A percentile compares a stretch with the other conserved stretches of the same genome.
Conservation (phyloP, 2,888 invertebrate species). For the Lithophane semibrunnea region DNA sequence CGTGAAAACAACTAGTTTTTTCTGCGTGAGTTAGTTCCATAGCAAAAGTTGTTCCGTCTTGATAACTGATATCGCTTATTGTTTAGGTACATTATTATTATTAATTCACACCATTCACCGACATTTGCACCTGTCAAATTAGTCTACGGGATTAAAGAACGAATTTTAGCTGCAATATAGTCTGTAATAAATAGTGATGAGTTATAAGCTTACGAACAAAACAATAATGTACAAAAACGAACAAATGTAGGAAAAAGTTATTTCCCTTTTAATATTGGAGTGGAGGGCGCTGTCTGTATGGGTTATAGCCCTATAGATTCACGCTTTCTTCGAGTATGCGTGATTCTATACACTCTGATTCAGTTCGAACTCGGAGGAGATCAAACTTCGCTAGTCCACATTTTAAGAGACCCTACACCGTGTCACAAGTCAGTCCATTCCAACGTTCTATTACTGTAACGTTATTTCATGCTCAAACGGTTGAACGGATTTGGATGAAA, state of each 20-base stretch:
- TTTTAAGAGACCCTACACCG: not conserved
- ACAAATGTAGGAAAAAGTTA: not conserved
- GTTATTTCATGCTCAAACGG: too few relatives aligned
- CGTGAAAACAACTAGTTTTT: not conserved
- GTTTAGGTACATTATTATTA: slow-evolving; percentile 11
- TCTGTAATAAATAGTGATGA: not conserved
- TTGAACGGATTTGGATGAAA: too few relatives aligned
- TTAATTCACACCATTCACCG: too few relatives aligned
- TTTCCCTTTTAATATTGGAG: too few relatives aligned
- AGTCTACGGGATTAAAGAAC: too few relatives aligned
- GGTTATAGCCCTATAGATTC: not conserved
- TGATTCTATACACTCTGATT: not conserved
- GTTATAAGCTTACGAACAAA: not conserved
- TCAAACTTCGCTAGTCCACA: not conserved
- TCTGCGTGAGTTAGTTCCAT: not conserved
- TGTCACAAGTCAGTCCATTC: not conserved
- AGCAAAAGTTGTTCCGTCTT: not conserved
- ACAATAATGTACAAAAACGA: not conserved
- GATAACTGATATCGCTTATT: too few relatives aligned
- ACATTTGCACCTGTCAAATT: too few relatives aligned
- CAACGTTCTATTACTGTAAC: not conserved
- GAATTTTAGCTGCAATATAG: not conserved
- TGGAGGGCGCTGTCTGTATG: not conserved
- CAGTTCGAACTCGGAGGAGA: not conserved
- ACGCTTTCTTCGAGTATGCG: too few relatives aligned